phyloP scores from a whole-genome alignment of 2,797 vertebrate species.

The Paguma larvata region DNA sequence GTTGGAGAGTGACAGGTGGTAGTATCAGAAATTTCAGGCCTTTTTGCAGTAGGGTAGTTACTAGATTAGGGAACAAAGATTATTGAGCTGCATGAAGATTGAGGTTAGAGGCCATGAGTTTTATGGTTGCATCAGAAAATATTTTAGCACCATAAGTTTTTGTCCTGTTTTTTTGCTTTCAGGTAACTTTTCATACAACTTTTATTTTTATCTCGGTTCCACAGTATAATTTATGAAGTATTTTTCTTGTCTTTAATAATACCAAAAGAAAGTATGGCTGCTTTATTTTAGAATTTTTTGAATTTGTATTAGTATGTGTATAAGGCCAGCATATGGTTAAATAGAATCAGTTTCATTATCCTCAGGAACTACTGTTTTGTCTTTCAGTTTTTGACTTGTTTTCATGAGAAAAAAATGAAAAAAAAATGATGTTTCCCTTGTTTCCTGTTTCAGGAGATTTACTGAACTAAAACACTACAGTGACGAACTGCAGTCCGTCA shows the following conservation, averaged over 20 bases:
- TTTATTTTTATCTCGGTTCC: slow-evolving; percentile 30
- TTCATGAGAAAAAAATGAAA: slow-evolving; percentile 83
- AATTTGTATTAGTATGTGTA: slow-evolving; percentile 18
- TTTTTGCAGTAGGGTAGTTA: background rate
- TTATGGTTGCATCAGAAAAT: background rate
- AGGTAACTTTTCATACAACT: slow-evolving; percentile 29
- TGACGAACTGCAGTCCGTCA: slow-evolving; percentile 96
- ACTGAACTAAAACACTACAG: slow-evolving; percentile 97
- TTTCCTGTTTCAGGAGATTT: slow-evolving; percentile 92
- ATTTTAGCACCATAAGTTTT: background rate
- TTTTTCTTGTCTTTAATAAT: slow-evolving; percentile 61
- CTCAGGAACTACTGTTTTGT: slow-evolving; percentile 62
- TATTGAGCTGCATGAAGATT: background rate
- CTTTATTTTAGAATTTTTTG: slow-evolving; percentile 63
- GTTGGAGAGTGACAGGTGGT: background rate
- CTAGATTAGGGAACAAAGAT: background rate
- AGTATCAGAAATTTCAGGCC: background rate
- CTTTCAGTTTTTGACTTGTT: slow-evolving; percentile 74
- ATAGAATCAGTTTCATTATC: slow-evolving; percentile 38
- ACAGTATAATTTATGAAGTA: slow-evolving; percentile 13
- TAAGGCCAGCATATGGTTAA: slow-evolving; percentile 73
- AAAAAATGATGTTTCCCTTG: slow-evolving; percentile 83
- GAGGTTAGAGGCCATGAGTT: background rate
- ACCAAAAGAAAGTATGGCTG: background rate
- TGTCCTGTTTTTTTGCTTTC: background rate